Conservation (phyloP, 2,888 invertebrate species). For the Leptinotarsa juncta region DNA sequence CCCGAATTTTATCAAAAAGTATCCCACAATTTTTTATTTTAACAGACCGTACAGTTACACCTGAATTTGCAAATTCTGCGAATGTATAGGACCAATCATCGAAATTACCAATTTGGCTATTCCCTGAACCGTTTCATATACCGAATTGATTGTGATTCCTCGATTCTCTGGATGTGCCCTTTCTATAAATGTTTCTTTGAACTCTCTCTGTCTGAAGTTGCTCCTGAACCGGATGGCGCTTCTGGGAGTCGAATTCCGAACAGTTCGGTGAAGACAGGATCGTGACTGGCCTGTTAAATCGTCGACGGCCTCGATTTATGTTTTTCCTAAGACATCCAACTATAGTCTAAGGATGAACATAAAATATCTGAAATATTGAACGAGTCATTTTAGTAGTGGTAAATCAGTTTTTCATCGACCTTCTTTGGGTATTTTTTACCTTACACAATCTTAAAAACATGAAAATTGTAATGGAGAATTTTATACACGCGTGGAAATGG, state of each 20-base stretch:
- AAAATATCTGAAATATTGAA: not conserved
- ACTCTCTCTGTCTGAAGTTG: slow-evolving; percentile 6
- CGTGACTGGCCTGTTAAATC: slow-evolving; percentile 13
- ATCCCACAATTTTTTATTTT: no score
- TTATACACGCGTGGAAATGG: no score
- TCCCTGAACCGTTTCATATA: not conserved
- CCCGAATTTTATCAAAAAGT: no score
- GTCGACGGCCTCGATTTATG: not conserved
- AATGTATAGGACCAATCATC: not conserved
- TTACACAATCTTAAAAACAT: no score
- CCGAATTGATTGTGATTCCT: not conserved
- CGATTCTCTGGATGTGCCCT: slow-evolving; percentile 12
- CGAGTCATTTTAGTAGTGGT: no score
- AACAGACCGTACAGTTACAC: no score
- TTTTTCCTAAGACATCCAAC: not conserved
- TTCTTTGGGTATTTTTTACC: no score
- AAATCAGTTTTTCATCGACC: no score
- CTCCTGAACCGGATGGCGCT: slow-evolving; percentile 18
- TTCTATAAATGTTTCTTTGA: slow-evolving; percentile 18
- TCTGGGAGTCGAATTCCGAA: slow-evolving; percentile 12
- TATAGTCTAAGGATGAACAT: not conserved
- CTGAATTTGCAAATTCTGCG: not conserved
- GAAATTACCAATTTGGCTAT: not conserved
- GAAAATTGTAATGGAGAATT: no score
- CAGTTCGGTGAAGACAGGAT: slow-evolving; percentile 6